Base-by-base conservation (phyloP, 2,888 invertebrate genomes). In the Sesamia inferens region DNA sequence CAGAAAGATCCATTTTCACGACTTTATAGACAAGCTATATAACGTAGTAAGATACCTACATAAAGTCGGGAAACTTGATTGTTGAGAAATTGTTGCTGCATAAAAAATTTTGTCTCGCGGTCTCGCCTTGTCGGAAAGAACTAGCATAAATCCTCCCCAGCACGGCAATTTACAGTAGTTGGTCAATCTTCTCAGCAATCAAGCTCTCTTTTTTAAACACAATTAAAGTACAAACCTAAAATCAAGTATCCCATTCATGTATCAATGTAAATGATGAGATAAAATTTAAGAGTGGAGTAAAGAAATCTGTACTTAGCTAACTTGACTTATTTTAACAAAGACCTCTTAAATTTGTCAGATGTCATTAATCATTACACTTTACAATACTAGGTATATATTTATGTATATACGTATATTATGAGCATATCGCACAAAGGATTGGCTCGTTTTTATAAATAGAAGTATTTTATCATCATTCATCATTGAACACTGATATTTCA, bases 181-280 rank as follows among this genome's bases (percentile, higher is more conserved):
- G 3, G n/a, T 31, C 16, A 65, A 48, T 54, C 10, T 54, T 31
- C 31, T n/a, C 16, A 65, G 39, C 10, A 61, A 72, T 22, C 14
- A 63, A 55, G 22, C 55, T 73, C 39, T 47, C 54, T 39, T 22
- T 14, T 51, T 47, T 58, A 58, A 22, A 58, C 51, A 75, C 11
- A 58, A 48, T 71, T 47, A 59, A 63, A 80, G 79, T 80, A 80
- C 78, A 80, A 80, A 80, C 22, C 62, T 65, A 14, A 73, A 54
- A 59, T 69, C 47, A 75, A 69, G 54, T 59, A 11, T 64, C 31
- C 19, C 54, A 68, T 68, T 64, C 48, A 57, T n/a, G 11, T 24
- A 62, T 39, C 47, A 55, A 55, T 73, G 22, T 47, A 48, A 57
- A 68, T 19, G n/a, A 39, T 57, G 47, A 39, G 10, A 68, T 57